Evolutionary conservation across 2,888 invertebrate genomes (phyloP).

Genomic region (Morinoia aosen): DNA sequence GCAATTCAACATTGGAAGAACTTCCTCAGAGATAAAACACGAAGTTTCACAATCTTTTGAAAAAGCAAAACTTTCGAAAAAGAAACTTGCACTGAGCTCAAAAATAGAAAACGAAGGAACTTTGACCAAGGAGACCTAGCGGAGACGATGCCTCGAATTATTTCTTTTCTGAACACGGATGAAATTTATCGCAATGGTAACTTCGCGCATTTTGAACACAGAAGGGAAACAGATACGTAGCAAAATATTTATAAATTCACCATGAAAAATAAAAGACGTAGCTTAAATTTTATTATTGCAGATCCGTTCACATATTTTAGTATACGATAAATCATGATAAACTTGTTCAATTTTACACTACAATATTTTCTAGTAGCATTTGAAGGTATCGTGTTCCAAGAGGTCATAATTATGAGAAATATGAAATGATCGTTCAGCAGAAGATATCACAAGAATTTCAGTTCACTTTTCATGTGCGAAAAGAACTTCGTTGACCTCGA

Average conservation of each 20-base stretch:
- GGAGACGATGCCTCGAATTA: neutral
- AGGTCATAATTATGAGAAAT: neutral
- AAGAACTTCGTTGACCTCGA: neutral
- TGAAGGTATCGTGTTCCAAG: neutral
- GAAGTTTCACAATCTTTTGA: neutral
- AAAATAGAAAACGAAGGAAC: conserved; percentile 3
- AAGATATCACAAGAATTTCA: neutral
- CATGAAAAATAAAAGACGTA: neutral
- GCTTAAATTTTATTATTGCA: neutral
- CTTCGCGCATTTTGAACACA: neutral
- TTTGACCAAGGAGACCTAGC: neutral
- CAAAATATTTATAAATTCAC: neutral
- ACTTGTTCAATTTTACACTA: no score
- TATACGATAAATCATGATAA: no score
- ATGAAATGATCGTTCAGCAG: neutral
- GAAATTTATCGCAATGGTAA: neutral
- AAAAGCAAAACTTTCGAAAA: neutral
- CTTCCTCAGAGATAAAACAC: conserved; percentile 9
- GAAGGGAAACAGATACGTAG: neutral
- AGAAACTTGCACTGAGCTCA: neutral
- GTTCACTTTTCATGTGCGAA: neutral
- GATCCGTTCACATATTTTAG: no score
- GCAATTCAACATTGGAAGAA: conserved; percentile 2
- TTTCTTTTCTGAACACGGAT: neutral
- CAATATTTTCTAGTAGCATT: neutral